phyloP scores from a whole-genome alignment of 2,113 vertebrate genomes.

The Festucalex cinctus region DNA sequence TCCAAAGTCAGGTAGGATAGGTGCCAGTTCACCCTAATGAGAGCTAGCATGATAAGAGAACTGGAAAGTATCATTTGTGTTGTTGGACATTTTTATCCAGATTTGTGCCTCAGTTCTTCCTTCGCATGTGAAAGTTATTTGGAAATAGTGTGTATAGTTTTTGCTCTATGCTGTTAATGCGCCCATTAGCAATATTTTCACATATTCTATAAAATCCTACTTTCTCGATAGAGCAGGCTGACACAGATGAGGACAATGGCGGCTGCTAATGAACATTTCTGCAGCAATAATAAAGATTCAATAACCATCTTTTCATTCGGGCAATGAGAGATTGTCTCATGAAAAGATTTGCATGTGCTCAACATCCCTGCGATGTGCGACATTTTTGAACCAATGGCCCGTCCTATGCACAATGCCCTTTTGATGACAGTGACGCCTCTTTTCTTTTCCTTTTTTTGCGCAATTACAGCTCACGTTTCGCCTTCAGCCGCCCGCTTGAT shows the following conservation, averaged over 20 bases:
- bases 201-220: not conserved
- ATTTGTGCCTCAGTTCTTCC: not conserved
- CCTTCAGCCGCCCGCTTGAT: slow-evolving; percentile 51
- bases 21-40: not conserved
- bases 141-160: not conserved
- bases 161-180: not conserved
- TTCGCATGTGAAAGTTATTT: not conserved
- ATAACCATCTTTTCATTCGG: slow-evolving; percentile 45
- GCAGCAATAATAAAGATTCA: slow-evolving; percentile 56
- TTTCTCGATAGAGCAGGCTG: not conserved
- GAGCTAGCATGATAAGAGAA: not conserved
- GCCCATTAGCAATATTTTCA: not conserved
- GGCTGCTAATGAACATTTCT: slow-evolving; percentile 19
- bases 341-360: slow-evolving; percentile 44
- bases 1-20: no score
- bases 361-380: slow-evolving; percentile 49
- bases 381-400: slow-evolving; percentile 68
- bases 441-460: slow-evolving; percentile 31
- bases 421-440: slow-evolving; percentile 67
- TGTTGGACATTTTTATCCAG: not conserved
- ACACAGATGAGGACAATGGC: not conserved
- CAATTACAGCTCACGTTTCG: slow-evolving; percentile 72
- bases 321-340: slow-evolving; percentile 37
- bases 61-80: not conserved
- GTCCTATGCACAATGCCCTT: slow-evolving; percentile 59